phyloP scores from a whole-genome alignment of 2,888 invertebrate species.

The Fissipunctia ypsillon region DNA sequence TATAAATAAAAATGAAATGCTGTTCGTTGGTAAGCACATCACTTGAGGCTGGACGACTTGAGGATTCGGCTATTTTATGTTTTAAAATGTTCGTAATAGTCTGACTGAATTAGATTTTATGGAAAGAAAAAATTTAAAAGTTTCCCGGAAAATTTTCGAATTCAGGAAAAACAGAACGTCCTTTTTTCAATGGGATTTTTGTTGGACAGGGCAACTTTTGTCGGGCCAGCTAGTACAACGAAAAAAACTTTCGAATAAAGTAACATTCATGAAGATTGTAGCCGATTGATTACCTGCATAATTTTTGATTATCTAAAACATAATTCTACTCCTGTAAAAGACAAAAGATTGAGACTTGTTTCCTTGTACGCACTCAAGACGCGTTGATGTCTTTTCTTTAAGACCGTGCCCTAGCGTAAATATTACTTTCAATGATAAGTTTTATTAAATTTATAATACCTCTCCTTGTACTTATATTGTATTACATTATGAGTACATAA shows the following conservation, averaged over 20 bases:
- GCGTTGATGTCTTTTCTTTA: constrained; percentile 81
- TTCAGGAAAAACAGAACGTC: too few relatives aligned
- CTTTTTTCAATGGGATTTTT: too few relatives aligned
- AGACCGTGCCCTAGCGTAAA: constrained; percentile 38
- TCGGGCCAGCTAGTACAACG: too few relatives aligned
- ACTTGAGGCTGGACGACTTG: too few relatives aligned
- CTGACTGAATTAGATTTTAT: too few relatives aligned
- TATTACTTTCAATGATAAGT: not conserved
- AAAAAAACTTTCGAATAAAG: not conserved
- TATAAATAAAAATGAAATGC: too few relatives aligned
- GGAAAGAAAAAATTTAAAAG: too few relatives aligned
- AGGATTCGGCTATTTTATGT: too few relatives aligned
- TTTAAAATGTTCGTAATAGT: too few relatives aligned
- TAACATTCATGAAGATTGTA: not conserved
- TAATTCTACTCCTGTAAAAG: not conserved
- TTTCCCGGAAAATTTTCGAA: too few relatives aligned
- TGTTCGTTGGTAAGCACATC: too few relatives aligned
- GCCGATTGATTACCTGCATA: not conserved
- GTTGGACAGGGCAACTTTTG: too few relatives aligned
- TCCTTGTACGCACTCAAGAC: constrained; percentile 50
- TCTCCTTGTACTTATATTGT: not conserved
- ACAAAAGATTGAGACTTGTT: constrained; percentile 1
- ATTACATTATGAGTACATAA: not conserved
- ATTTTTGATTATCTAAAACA: not conserved
- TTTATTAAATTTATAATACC: not conserved